Evolutionary conservation across 2,888 invertebrate species (phyloP).

Genomic region (Coleophora deauratella): DNA sequence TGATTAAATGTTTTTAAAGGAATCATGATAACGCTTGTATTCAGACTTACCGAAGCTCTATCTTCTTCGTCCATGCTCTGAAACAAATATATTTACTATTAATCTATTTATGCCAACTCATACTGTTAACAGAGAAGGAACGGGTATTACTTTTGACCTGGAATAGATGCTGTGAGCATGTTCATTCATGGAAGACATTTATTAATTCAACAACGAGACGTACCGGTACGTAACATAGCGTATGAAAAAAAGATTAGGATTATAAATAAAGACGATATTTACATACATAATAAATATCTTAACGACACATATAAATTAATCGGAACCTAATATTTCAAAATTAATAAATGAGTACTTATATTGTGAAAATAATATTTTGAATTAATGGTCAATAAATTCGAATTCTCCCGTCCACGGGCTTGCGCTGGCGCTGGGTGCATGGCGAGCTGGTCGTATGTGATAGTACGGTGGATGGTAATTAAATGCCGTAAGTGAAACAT

Average conservation of each 20-base stretch:
- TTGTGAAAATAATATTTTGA: conserved; percentile 75
- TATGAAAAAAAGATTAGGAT: conserved; percentile 62
- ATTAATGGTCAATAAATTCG: conserved; percentile 75
- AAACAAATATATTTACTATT: conserved; percentile 33
- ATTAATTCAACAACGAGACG: too few relatives aligned
- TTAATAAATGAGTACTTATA: conserved; percentile 75
- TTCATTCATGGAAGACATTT: conserved; percentile 30
- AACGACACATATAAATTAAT: conserved; percentile 75
- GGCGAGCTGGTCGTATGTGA: conserved; percentile 28
- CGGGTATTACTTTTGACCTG: too few relatives aligned
- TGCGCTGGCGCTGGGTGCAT: conserved; percentile 52
- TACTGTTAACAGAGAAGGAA: too few relatives aligned
- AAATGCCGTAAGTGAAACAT: conserved; percentile 30
- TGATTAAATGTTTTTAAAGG: too few relatives aligned
- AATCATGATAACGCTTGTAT: too few relatives aligned
- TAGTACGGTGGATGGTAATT: conserved; percentile 25
- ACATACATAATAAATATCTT: conserved; percentile 74
- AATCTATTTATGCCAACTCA: too few relatives aligned
- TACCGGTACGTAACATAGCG: conserved; percentile 6
- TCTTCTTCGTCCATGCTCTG: conserved; percentile 84
- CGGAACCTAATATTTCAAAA: conserved; percentile 75
- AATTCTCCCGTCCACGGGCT: conserved; percentile 73
- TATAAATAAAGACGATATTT: conserved; percentile 71
- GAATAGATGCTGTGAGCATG: conserved; percentile 15
- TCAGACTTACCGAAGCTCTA: conserved; percentile 80